Conservation (phyloP, 2,888 invertebrate species). For the Parasteatoda lunata region DNA sequence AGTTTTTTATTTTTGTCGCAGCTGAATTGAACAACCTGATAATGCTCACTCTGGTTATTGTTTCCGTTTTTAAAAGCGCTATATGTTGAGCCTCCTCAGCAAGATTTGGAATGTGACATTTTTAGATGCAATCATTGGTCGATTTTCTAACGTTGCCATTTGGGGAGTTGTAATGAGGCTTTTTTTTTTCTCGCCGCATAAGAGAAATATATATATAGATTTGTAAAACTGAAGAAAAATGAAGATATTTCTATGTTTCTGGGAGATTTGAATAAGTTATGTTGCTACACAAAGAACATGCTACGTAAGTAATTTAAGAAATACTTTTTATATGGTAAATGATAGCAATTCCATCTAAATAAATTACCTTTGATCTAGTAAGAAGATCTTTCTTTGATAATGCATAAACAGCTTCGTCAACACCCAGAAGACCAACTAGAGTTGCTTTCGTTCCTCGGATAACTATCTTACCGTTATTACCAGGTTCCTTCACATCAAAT, state of each 20-base stretch:
- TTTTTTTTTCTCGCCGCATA: too few species aligned
- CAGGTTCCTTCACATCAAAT: constrained; percentile 57
- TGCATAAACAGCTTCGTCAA: constrained; percentile 70
- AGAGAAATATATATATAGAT: too few species aligned
- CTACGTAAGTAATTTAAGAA: neutral
- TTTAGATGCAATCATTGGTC: too few species aligned
- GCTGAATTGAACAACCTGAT: too few species aligned
- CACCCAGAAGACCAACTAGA: constrained; percentile 68
- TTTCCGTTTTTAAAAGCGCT: too few species aligned
- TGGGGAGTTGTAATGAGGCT: too few species aligned
- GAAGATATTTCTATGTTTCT: neutral
- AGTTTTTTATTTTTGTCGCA: too few species aligned
- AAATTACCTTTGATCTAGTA: constrained; percentile 59
- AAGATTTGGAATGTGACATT: too few species aligned
- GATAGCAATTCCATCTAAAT: neutral
- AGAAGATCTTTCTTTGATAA: constrained; percentile 65
- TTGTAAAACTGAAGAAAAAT: too few species aligned
- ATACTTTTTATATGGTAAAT: neutral
- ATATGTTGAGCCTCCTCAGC: too few species aligned
- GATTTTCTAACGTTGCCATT: too few species aligned
- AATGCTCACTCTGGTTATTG: too few species aligned
- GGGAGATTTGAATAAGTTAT: neutral
- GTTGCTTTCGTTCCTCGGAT: constrained; percentile 61
- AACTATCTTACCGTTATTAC: constrained; percentile 52
- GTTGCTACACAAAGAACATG: neutral